phyloP scores from a whole-genome alignment of 2,113 vertebrate genomes.

The Rhombomys opimus region DNA sequence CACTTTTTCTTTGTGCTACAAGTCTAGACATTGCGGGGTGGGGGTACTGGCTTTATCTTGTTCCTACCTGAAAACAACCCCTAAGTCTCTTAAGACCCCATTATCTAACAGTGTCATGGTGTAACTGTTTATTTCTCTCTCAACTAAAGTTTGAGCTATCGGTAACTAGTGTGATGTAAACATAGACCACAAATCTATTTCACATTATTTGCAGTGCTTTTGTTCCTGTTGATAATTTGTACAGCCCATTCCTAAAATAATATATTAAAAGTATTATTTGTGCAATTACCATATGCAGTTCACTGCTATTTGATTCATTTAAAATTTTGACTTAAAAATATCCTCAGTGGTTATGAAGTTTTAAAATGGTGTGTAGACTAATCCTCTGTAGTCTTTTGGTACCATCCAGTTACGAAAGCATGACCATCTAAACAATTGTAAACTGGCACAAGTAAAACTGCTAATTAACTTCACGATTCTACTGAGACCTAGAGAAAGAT shows the following conservation, averaged over 20 bases:
- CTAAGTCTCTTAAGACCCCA: background rate
- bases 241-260: conserved; percentile 56
- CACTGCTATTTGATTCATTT: conserved; percentile 63
- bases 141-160: conserved; percentile 62
- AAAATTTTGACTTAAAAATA: conserved; percentile 62
- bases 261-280: conserved; percentile 59
- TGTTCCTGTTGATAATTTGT: conserved; percentile 30
- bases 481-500: background rate
- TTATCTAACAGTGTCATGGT: conserved; percentile 51
- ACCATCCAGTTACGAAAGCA: conserved; percentile 81
- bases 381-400: conserved; percentile 73
- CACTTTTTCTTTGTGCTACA: conserved; percentile 53
- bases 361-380: conserved; percentile 13
- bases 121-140: conserved; percentile 54
- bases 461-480: background rate
- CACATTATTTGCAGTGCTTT: conserved; percentile 63
- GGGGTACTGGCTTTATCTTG: conserved; percentile 29
- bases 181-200: conserved; percentile 47
- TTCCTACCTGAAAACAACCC: conserved; percentile 35
- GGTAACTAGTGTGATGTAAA: conserved; percentile 53
- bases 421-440: background rate
- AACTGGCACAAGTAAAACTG: background rate
- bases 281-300: conserved; percentile 45
- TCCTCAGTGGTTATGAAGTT: conserved; percentile 60
- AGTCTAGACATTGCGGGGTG: conserved; percentile 9